phyloP scores from a whole-genome alignment of 2,113 vertebrate species.

The Monopterus albus region DNA sequence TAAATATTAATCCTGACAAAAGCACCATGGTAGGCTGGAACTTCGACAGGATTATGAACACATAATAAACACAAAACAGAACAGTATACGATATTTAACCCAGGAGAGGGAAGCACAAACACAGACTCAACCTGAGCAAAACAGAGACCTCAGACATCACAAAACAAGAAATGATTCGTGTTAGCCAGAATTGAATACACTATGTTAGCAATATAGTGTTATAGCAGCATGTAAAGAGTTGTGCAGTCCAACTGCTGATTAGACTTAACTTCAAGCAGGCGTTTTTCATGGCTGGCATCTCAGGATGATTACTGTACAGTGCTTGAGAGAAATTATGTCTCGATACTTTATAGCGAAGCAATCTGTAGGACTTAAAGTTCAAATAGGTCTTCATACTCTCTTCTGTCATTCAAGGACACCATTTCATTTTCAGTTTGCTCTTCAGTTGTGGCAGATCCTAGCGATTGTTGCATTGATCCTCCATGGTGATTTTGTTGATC shows the following conservation, averaged over 20 bases:
- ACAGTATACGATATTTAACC: slow-evolving; percentile 39
- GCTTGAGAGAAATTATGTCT: slow-evolving; percentile 61
- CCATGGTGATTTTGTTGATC: background rate
- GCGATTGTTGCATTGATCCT: background rate
- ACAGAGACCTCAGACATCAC: slow-evolving; percentile 25
- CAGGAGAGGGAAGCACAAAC: slow-evolving; percentile 48
- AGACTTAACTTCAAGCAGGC: slow-evolving; percentile 38
- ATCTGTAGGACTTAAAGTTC: slow-evolving; percentile 26
- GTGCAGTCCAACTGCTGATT: slow-evolving; percentile 43
- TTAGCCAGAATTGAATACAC: slow-evolving; percentile 41
- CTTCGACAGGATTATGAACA: slow-evolving; percentile 74
- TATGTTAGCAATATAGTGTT: slow-evolving; percentile 45
- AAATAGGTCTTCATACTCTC: slow-evolving; percentile 20
- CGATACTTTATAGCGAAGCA: slow-evolving; percentile 27
- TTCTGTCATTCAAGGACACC: slow-evolving; percentile 9
- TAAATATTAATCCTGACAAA: slow-evolving; percentile 79
- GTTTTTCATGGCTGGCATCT: slow-evolving; percentile 44
- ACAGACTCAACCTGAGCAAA: slow-evolving; percentile 39
- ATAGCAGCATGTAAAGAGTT: slow-evolving; percentile 35
- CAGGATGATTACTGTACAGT: slow-evolving; percentile 64
- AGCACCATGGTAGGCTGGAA: slow-evolving; percentile 64
- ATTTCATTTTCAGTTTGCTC: slow-evolving; percentile 27
- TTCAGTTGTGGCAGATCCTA: background rate
- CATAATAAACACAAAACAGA: slow-evolving; percentile 57
- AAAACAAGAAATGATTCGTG: slow-evolving; percentile 51